These are phyloP conservation scores for Halictus ligatus DNA, from an alignment of 2,888 invertebrate genomes.

Conservation along the genomic window DNA sequence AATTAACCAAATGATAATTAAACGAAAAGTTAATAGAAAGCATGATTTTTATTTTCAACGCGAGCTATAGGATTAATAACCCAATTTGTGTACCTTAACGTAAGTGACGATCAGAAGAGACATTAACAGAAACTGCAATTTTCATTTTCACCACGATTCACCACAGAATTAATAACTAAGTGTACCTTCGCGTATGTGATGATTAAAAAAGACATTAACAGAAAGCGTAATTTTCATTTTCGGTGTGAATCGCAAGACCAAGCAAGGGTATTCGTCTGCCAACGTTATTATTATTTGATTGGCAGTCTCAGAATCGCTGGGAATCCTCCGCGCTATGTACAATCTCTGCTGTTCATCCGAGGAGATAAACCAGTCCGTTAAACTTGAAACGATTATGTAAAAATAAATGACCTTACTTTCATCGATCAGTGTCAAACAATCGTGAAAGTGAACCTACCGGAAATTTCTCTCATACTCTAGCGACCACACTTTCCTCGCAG, in stretches of 20 bases:
- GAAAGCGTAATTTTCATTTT: too few relatives aligned
- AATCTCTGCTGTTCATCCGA: not conserved
- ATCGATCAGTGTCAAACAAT: slow-evolving; percentile 53
- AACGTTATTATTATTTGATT: not conserved
- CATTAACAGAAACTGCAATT: too few relatives aligned
- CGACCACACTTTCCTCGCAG: slow-evolving; percentile 25
- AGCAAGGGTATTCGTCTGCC: not conserved
- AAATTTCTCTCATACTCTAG: slow-evolving; percentile 67
- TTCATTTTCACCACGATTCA: too few relatives aligned
- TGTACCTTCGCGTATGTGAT: too few relatives aligned
- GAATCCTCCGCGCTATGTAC: not conserved
- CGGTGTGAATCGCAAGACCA: not conserved
- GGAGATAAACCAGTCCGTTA: slow-evolving; percentile 10
- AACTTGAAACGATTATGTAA: slow-evolving; percentile 32
- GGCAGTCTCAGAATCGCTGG: not conserved
- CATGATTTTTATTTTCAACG: not conserved
- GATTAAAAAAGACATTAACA: too few relatives aligned
- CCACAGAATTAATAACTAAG: too few relatives aligned
- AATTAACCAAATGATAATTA: not conserved
- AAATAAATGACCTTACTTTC: slow-evolving; percentile 46
- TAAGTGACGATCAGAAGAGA: not conserved
- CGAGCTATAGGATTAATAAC: not conserved
- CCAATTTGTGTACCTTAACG: not conserved
- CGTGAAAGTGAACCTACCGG: slow-evolving; percentile 65
- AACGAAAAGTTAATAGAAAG: not conserved